A percentile compares a stretch with the other conserved stretches of the same genome.
Evolutionary conservation across 2,797 vertebrate species (phyloP).

Genomic region (Molossus molossus): DNA sequence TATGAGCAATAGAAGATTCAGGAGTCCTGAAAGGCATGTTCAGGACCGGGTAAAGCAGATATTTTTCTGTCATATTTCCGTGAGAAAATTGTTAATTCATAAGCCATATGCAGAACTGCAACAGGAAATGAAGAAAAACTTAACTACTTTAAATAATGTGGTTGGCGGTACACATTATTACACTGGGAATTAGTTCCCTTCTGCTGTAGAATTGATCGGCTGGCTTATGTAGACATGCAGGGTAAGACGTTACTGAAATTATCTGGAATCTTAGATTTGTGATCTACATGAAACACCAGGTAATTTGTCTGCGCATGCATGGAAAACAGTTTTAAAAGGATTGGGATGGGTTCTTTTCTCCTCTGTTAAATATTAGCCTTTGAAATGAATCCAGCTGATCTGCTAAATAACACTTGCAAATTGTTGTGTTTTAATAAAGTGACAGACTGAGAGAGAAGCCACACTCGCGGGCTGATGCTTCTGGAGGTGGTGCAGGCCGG

Average conservation of each 20-base stretch:
- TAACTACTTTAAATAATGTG: slow-evolving; percentile 61
- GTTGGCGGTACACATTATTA: slow-evolving; percentile 16
- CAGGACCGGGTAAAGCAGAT: neutral
- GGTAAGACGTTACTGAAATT: slow-evolving; percentile 70
- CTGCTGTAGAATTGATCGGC: slow-evolving; percentile 46
- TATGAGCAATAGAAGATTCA: slow-evolving; percentile 24
- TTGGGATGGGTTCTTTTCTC: slow-evolving; percentile 57
- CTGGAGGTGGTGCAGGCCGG: slow-evolving; percentile 4
- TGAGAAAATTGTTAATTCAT: slow-evolving; percentile 70
- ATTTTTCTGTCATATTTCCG: slow-evolving; percentile 61
- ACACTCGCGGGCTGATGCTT: slow-evolving; percentile 17
- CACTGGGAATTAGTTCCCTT: slow-evolving; percentile 54
- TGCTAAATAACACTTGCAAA: slow-evolving; percentile 77
- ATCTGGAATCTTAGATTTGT: slow-evolving; percentile 50
- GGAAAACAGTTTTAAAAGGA: slow-evolving; percentile 63
- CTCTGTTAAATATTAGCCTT: slow-evolving; percentile 78
- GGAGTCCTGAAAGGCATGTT: neutral
- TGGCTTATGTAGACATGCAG: slow-evolving; percentile 6
- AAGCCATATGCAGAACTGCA: slow-evolving; percentile 17
- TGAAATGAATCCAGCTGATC: slow-evolving; percentile 78
- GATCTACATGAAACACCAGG: slow-evolving; percentile 60
- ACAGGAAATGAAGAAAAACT: slow-evolving; percentile 64
- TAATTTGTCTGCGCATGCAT: slow-evolving; percentile 55
- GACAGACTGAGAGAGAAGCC: slow-evolving; percentile 69
- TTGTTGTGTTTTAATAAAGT: slow-evolving; percentile 79